phyloP scores from a whole-genome alignment of 1,140 invertebrate genomes.

The Kradibia gibbosae region DNA sequence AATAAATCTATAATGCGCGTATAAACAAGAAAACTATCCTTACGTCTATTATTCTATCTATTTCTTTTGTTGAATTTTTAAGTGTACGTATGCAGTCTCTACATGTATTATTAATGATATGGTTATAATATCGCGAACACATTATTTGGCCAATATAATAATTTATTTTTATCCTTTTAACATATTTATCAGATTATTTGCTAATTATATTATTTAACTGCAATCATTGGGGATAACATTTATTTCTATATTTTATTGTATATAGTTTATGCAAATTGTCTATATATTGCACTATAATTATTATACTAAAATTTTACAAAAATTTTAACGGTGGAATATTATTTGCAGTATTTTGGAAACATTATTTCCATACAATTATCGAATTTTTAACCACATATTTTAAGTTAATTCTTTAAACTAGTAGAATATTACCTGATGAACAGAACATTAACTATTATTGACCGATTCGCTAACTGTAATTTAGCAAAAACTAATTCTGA shows the following conservation, averaged over 20 bases:
- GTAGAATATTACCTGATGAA: neutral
- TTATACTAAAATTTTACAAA: neutral
- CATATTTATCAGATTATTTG: too few relatives aligned
- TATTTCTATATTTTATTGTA: neutral
- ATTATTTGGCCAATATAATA: too few relatives aligned
- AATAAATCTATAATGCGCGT: too few relatives aligned
- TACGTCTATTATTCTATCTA: too few relatives aligned
- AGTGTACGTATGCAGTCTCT: too few relatives aligned
- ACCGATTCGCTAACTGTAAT: neutral
- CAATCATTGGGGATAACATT: neutral
- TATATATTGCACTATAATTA: neutral
- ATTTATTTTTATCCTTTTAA: too few relatives aligned
- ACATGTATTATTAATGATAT: too few relatives aligned
- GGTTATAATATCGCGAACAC: too few relatives aligned
- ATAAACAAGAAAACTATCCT: too few relatives aligned
- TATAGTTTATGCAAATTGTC: neutral
- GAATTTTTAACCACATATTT: constrained; percentile 1
- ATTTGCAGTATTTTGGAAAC: neutral
- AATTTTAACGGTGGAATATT: neutral
- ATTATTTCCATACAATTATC: neutral
- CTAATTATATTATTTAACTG: too few relatives aligned
- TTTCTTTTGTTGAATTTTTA: too few relatives aligned
- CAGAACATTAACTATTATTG: neutral
- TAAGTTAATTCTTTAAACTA: constrained; percentile 16
- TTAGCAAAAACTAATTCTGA: neutral